These are phyloP conservation scores for Halesus radiatus DNA, from an alignment of 1,140 invertebrate species.

Conservation along the genomic window DNA sequence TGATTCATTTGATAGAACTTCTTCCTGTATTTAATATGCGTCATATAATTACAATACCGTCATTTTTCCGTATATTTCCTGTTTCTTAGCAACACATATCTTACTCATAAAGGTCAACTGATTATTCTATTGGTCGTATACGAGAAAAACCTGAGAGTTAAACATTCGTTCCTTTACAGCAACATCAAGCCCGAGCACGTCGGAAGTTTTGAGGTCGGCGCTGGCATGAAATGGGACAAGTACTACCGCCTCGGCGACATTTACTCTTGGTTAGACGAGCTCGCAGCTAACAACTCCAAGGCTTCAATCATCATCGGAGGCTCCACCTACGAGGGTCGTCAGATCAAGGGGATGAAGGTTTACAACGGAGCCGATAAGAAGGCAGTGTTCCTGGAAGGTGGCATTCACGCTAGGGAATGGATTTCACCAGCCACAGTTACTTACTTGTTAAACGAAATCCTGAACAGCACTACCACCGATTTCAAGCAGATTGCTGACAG, in stretches of 20 bases:
- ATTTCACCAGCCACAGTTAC: conserved; percentile 79
- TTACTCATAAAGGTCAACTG: too few relatives aligned
- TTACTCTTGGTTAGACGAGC: conserved; percentile 66
- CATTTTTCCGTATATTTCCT: too few relatives aligned
- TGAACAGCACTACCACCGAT: conserved; percentile 66
- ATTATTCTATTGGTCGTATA: too few relatives aligned
- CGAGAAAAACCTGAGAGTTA: too few relatives aligned
- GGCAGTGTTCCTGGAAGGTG: conserved; percentile 73
- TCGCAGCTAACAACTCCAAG: conserved; percentile 63
- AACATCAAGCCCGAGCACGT: conserved; percentile 11
- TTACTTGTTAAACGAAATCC: conserved; percentile 76
- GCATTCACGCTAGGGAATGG: conserved; percentile 86
- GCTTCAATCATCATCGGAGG: conserved; percentile 71
- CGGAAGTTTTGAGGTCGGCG: neutral
- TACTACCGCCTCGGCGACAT: conserved; percentile 68
- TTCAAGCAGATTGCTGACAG: conserved; percentile 69
- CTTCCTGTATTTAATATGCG: too few relatives aligned
- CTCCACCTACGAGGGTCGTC: conserved; percentile 71
- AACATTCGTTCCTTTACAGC: neutral
- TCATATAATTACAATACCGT: too few relatives aligned
- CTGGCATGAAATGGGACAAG: conserved; percentile 63
- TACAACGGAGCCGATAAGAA: conserved; percentile 62
- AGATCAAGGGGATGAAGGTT: conserved; percentile 75
- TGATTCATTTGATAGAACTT: too few relatives aligned
- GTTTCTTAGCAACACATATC: too few relatives aligned